These are phyloP conservation scores for Sitobion miscanthi DNA, from an alignment of 1,140 invertebrate genomes.

Conservation along the genomic window DNA sequence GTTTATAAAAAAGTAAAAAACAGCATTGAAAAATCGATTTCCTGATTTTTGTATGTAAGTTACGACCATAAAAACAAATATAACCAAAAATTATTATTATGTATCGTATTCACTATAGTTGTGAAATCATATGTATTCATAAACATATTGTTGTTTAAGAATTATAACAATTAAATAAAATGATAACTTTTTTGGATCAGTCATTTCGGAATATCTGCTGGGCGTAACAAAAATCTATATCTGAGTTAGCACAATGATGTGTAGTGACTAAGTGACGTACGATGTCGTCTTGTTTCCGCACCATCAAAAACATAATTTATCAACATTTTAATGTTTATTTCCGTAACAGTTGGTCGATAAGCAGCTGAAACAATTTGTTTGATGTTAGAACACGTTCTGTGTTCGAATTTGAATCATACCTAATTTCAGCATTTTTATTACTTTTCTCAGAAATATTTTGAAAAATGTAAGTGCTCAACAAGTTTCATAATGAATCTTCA, in stretches of 20 bases:
- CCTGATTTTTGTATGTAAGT: neutral
- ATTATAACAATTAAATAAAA: neutral
- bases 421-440: neutral
- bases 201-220: neutral
- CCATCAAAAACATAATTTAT: neutral
- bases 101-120: neutral
- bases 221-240: neutral
- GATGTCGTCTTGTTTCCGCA: neutral
- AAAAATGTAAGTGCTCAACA: neutral
- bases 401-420: neutral
- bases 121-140: neutral
- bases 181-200: neutral
- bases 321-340: neutral
- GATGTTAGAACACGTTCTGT: neutral
- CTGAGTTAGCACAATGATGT: neutral
- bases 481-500: neutral
- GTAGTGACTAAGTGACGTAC: neutral
- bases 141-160: neutral
- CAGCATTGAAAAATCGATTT: neutral
- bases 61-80: neutral
- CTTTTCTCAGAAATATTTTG: neutral
- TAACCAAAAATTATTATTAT: neutral
- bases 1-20: neutral
- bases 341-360: neutral
- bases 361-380: too few species aligned